Evolutionary conservation across 53 echinoderm and acorn worm genomes (phyloP).

Genomic region (Astropecten irregularis): DNA sequence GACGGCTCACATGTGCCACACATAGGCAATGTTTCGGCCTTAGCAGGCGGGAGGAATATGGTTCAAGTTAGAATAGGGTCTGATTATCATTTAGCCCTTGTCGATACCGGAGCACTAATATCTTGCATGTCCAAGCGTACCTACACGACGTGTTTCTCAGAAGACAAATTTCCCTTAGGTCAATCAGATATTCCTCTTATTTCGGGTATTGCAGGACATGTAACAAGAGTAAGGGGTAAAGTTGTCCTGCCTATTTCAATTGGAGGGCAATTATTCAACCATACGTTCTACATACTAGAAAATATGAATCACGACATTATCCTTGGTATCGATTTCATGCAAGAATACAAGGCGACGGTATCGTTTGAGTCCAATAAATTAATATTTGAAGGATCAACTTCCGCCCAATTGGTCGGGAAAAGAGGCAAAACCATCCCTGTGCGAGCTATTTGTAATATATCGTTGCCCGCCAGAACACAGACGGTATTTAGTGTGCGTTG

Average conservation of each 20-base stretch:
- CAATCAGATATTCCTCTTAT: no score
- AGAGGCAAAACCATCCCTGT: neutral
- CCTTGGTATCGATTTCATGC: neutral
- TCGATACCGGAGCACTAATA: neutral
- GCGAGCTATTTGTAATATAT: neutral
- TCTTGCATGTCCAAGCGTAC: no score
- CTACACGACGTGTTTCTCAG: neutral
- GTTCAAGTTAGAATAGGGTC: neutral
- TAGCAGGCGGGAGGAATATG: neutral
- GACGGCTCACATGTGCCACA: neutral
- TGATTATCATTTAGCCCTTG: neutral
- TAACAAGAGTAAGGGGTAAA: no score
- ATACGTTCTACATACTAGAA: neutral
- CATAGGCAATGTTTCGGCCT: neutral
- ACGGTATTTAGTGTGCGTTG: neutral
- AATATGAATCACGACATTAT: neutral
- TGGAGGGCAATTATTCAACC: no score
- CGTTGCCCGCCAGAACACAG: constrained; percentile 2
- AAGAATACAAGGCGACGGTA: constrained; percentile 2
- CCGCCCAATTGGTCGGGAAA: neutral
- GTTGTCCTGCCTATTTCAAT: no score
- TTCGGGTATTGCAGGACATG: no score
- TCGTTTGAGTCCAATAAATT: neutral
- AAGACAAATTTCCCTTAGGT: neutral
- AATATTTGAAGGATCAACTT: neutral